Evolutionary conservation across 2,888 invertebrate genomes (phyloP), one percentile per base, ranked within the genome.

Genomic region (Tricholauxania praeusta): DNA sequence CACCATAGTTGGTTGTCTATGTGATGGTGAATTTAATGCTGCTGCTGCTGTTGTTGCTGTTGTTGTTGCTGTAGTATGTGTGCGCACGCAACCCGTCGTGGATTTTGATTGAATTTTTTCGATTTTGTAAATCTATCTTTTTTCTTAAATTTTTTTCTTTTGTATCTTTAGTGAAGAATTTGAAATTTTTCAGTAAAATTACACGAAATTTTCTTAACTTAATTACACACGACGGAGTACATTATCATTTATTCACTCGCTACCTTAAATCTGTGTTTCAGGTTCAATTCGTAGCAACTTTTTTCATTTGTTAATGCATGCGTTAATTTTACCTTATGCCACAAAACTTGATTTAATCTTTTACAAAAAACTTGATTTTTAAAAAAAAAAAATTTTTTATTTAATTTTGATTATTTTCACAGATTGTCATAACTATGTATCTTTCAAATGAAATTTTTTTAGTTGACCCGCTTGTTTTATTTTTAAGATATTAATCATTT

Each of bases 401-500:
- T 10, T 39, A 39, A 8, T 39, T 39, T 39, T 39, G 6, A 10
- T 39, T 7, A n/a, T 15, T 55, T 55, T 19, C 55, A 19, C 5
- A 55, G 12, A n/a, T 55, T 19, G 17, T 55, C n/a, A 55, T 55
- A 1, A 12, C 14, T 55, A 55, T 55, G 55, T 22, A 55, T n/a
- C 22, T 55, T 55, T n/a, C 5, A 55, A 55, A 12, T 55, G 12
- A 19, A 17, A 55, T 22, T 19, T 19, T 55, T 55, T 77, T 75
- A 74, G 72, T 67, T 49, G 64, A 77, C 69, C 68, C 74, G 72
- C 71, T 68, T 77, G 72, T 75, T 72, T 77, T 28, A 2, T 28
- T 28, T 79, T 77, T 73, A 71, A 66, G 75, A 75, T 67, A 72
- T 75, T 59, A 71, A 67, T 67, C 67, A 67, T 64, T 39, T 72